Conservation (phyloP, 2,113 vertebrate species). For the Bostrychus sinensis region DNA sequence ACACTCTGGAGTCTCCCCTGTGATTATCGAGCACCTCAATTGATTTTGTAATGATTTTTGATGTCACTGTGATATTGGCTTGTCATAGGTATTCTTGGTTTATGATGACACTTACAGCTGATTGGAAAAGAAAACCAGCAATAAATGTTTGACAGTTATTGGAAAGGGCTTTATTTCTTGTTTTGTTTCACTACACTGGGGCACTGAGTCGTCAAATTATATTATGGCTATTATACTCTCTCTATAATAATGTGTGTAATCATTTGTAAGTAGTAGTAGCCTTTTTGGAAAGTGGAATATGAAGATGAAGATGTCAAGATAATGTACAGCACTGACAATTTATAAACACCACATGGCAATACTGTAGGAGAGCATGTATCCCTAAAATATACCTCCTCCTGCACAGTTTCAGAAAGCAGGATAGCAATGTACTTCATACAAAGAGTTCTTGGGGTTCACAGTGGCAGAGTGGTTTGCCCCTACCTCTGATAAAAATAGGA, state of each 20-base stretch:
- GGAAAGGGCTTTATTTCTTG: constrained; percentile 24
- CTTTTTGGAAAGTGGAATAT: too few species aligned
- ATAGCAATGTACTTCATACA: too few species aligned
- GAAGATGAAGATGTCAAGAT: too few species aligned
- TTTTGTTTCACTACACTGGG: constrained; percentile 25
- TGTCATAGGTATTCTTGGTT: constrained; percentile 38
- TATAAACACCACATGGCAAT: too few species aligned
- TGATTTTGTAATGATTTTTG: constrained; percentile 66
- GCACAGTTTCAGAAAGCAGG: too few species aligned
- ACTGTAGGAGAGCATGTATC: too few species aligned
- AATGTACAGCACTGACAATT: too few species aligned
- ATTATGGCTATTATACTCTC: not conserved
- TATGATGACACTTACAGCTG: constrained; percentile 36
- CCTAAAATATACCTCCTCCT: too few species aligned
- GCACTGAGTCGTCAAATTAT: not conserved
- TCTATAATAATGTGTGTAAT: not conserved
- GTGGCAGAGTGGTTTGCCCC: too few species aligned
- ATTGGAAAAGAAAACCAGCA: constrained; percentile 42
- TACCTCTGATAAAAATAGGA: too few species aligned
- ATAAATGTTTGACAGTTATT: constrained; percentile 32
- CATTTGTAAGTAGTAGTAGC: not conserved
- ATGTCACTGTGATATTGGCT: constrained; percentile 42
- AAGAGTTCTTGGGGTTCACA: too few species aligned
- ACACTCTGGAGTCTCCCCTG: constrained; percentile 52
- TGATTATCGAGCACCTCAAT: constrained; percentile 53